phyloP scores from a whole-genome alignment of 2,888 invertebrate genomes.

The Apomyelois bistriatella region DNA sequence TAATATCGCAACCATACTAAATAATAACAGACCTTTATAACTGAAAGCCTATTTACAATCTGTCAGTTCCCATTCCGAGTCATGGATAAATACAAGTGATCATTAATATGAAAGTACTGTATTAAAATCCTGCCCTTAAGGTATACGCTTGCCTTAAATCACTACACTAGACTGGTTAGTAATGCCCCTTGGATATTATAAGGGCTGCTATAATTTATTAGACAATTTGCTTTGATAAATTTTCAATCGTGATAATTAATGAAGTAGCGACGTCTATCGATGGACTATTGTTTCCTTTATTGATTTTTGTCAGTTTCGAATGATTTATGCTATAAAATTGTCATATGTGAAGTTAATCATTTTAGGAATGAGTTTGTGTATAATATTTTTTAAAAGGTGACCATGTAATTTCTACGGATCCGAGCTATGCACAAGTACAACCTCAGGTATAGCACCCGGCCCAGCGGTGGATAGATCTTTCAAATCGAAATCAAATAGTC shows the following conservation, averaged over 20 bases:
- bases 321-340: too few relatives aligned
- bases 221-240: background rate
- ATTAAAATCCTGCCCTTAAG: constrained; percentile 1
- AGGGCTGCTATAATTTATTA: constrained; percentile 3
- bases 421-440: too few relatives aligned
- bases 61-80: background rate
- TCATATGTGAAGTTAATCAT: too few relatives aligned
- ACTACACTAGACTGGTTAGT: background rate
- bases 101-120: background rate
- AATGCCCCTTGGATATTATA: background rate
- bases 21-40: background rate
- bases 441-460: too few relatives aligned
- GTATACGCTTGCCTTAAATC: background rate
- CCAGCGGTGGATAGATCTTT: too few relatives aligned
- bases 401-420: too few relatives aligned
- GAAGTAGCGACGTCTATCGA: background rate
- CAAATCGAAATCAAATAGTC: too few relatives aligned
- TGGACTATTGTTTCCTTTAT: background rate
- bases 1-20: background rate
- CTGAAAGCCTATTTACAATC: background rate
- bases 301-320: too few relatives aligned
- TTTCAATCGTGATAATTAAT: background rate
- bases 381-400: too few relatives aligned
- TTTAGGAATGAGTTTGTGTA: too few relatives aligned
- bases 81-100: background rate